Base-by-base conservation (phyloP, 2,113 vertebrate genomes). In the Nothobranchius furzeri region DNA sequence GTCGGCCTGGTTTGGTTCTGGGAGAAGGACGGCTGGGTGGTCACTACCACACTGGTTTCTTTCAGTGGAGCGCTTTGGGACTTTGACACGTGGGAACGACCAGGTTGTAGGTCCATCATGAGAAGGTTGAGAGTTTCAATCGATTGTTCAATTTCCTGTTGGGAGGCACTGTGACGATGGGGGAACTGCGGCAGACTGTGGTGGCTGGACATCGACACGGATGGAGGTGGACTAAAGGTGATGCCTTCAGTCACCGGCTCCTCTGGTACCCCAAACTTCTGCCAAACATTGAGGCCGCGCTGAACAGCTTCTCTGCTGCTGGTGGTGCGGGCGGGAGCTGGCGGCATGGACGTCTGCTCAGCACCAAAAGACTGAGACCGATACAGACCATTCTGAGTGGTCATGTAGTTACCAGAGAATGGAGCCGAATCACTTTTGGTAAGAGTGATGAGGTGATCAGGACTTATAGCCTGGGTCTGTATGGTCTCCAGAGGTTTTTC, bases 261-360 rank as follows among this genome's bases (percentile, higher is more conserved):
- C 64, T 93, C 92, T 0, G 91, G 89, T 30, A 94, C 93, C 6
- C 93, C 93, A 30, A 95, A 97, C 52, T 93, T 94, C 63, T 98
- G 97, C 98, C 97, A 99, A 37, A 96, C 94, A 49, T 94, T 96
- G 60, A 99, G 91, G 2, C 97, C 96, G 14, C 98, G 93, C 87
- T 99, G 97, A 46, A 99, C 97, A 0, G 98, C 98, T 35, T 99
- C 96, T 30, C 95, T 92, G 86, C 98, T 99, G 80, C 98, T 99
- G 43, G 94, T 96, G 50, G 96, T 96, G 17, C 98, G 95, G 37
- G 93, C 68, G 0, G 98, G 98, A 42, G 97, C 96, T 78, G 76
- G 93, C 7, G 98, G 98, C 90, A 93, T 87, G 46, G 92, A 82
- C 1, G 91, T 52, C 43, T 73, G 53, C 7, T 90, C 91, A 0